Base-by-base conservation (phyloP, 2,888 invertebrate species). In the Ectemnius cavifrons region DNA sequence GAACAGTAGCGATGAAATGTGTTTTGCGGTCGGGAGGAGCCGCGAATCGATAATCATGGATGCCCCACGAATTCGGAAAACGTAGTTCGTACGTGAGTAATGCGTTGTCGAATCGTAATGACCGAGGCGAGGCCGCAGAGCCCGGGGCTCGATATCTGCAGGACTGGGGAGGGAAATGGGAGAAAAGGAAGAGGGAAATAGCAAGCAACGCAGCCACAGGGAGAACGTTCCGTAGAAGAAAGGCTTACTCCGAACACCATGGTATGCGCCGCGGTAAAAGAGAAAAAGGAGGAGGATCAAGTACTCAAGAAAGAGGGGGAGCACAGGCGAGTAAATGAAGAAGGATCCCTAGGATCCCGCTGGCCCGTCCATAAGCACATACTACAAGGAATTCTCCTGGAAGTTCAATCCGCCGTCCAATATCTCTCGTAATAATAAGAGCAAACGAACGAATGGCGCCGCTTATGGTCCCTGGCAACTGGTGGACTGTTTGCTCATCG, bases 71-170 rank as follows among this genome's bases (percentile, higher is more conserved):
- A 46, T 49, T 72, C 63, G 57, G 57, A n/a, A 61, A 80, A 69
- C 20, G 71, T 66, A 37, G 37, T 8, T 37, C 37, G 37, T 67
- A 63, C 63, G 57, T 59, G 78, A 72, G 80, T 84, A 80, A 79
- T 72, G 84, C 79, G 71, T 76, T 78, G 75, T 74, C 81, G 80
- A 77, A 52, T 78, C 74, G 76, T 82, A 80, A 84, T 80, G 78
- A 82, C 78, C 77, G 73, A 78, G 23, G 23, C 23, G 23, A 23
- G 79, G 78, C 66, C 82, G 81, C 83, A 11, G 37, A 84, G 79
- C 82, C 83, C 80, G 84, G 84, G 60, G 49, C 16, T 46, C n/a
- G 65, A 60, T 57, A 46, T 28, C 18, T 45, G 18, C 47, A 45
- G 14, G 61, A 16, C 5, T 52, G 20, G 45, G 11, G 61, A n/a